Evolutionary conservation across 1,140 invertebrate genomes (phyloP), one percentile per base, ranked within the genome.

Genomic region (Bombyx mori): DNA sequence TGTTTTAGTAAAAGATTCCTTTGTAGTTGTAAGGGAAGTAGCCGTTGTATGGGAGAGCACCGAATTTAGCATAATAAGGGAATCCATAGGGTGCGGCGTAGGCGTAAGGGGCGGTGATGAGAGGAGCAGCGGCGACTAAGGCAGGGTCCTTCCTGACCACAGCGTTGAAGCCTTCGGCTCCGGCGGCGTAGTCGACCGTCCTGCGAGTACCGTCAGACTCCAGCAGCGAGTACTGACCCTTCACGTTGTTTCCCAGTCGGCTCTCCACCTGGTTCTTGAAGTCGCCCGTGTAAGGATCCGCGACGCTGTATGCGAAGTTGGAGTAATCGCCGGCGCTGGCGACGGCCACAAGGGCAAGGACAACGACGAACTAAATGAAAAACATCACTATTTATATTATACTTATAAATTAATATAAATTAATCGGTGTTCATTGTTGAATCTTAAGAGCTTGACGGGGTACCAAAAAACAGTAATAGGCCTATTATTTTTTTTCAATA

Each of bases 161-260:
- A 9, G 88, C 88, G 62, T 88, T 88, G 71, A 88, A 89, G 26
- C 88, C 88, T 46, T 78, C 71, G 22, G 72, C 73, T 57, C 86
- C 79, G 18, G 86, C 82, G 8, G 83, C 72, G 61, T 89, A 88
- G 64, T 88, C 79, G 1, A 89, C 88, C 10, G 77, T 87, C 46
- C 88, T 75, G 56, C 77, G 77, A 12, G 82, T 82, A 44, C 88
- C 88, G 58, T 89, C 88, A 46, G 88, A 78, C 49, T 89, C 88
- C 51, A 87, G 63, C 1, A 88, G 72, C 1, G 83, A 81, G 61
- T 88, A 88, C 45, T 80, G 76, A n/a, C 91, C 90, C 54, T 84
- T 77, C 12, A 91, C 90, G 35, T 88, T 66, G 67, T 91, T 88
- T 3, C 90, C 90, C 50, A 88, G 78, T 18, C 88, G 74, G 54